Evolutionary conservation across 2,888 invertebrate species (phyloP).

Genomic region (Drosophila mimica): DNA sequence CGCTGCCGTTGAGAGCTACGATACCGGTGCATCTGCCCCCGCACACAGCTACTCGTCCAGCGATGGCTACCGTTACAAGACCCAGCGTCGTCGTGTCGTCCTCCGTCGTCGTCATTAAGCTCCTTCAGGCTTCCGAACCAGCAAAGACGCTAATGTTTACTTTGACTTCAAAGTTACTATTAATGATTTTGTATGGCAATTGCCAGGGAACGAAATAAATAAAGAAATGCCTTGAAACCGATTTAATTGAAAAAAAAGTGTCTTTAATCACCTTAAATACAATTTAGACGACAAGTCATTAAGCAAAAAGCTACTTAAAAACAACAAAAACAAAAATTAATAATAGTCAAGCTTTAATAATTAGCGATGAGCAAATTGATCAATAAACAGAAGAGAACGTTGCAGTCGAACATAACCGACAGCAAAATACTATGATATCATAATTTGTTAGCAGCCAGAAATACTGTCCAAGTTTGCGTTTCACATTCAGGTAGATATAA

Average conservation of each 20-base stretch:
- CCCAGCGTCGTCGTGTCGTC: conserved; percentile 77
- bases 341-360: neutral
- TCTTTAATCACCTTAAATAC: neutral
- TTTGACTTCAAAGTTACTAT: conserved; percentile 32
- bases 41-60: conserved; percentile 77
- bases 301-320: neutral
- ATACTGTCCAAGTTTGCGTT: no score
- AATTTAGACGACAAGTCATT: neutral
- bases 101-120: conserved; percentile 76
- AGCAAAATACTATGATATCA: no score
- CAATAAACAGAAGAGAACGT: no score
- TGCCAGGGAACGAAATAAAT: conserved; percentile 61
- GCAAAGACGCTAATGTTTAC: conserved; percentile 22
- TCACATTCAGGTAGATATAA: no score
- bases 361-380: neutral
- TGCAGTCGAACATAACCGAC: no score
- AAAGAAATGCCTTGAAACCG: conserved; percentile 41
- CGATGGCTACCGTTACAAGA: conserved; percentile 84
- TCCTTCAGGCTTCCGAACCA: conserved; percentile 49
- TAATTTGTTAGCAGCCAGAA: no score
- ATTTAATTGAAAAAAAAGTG: neutral
- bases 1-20: conserved; percentile 35
- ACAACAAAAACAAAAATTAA: neutral
- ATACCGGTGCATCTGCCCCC: conserved; percentile 50
- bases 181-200: conserved; percentile 36